Conservation (phyloP, 2,113 vertebrate species). For the Xenopus borealis region DNA sequence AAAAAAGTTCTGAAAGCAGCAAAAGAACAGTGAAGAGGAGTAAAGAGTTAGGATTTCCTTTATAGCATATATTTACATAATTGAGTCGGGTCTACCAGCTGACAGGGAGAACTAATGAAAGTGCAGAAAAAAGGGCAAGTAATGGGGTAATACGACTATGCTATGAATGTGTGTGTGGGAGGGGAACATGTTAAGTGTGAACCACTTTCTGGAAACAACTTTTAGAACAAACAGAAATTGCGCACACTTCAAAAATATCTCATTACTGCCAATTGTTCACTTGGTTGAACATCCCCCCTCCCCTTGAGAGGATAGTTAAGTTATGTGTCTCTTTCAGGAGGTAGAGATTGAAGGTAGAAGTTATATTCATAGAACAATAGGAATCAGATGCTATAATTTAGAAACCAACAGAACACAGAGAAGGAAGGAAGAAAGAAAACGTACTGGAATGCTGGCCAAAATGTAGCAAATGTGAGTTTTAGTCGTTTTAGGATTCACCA, state of each 20-base stretch:
- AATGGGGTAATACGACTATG: conserved; percentile 17
- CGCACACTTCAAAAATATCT: background rate
- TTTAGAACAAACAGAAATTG: conserved; percentile 10
- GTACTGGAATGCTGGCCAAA: too few species aligned
- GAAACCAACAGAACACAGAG: too few species aligned
- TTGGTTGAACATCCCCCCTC: background rate
- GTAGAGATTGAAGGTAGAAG: background rate
- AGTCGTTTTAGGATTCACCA: too few species aligned
- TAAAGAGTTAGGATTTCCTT: background rate
- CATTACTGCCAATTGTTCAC: background rate
- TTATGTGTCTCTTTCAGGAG: background rate
- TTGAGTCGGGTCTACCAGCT: conserved; percentile 28
- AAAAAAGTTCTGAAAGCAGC: too few species aligned
- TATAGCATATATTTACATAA: conserved; percentile 36
- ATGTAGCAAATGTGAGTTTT: too few species aligned
- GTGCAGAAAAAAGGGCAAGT: background rate
- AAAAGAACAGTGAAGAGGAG: background rate
- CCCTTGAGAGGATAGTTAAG: background rate
- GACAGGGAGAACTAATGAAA: conserved; percentile 25
- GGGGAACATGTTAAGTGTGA: conserved; percentile 18
- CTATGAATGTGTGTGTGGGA: background rate
- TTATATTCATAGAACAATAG: background rate
- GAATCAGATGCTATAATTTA: too few species aligned
- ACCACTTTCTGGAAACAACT: conserved; percentile 1
- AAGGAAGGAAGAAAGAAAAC: too few species aligned